Evolutionary conservation across 2,888 invertebrate genomes (phyloP), one percentile per base, ranked within the genome.

Genomic region (Metalampra italica): DNA sequence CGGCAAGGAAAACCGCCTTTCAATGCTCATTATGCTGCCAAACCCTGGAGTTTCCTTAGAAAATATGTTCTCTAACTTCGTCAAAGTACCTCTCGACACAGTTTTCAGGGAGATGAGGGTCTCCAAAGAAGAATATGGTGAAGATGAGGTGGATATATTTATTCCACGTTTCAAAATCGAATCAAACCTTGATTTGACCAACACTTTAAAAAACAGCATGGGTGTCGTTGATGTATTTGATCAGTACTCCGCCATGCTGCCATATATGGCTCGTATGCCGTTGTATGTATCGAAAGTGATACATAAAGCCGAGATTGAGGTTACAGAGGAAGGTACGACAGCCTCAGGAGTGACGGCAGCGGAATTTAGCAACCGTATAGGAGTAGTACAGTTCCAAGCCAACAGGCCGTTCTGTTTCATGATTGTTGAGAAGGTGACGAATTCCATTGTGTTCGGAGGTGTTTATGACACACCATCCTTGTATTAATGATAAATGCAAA

Each of bases 221-320:
- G 74, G 72, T 37, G 74, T 94, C n/a, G 58, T 57, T 3, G 92
- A 93, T 56, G 62, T 94, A 3, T 94, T 95, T 71, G 87, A 92
- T 59, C 60, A 75, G 0, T 46, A 29, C 0, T 57, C 41, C 12
- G 77, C 85, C 1, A 59, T 60, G 8, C 58, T 88, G 39, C 80
- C 90, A 0, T 71, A 79, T 9, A 90, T 94, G 60, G 84, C 90
- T 7, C 71, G 81, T 0, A 77, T 82, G 8, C 82, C 90, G 3
- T 65, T 92, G 49, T 90, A 81, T 69, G 86, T 94, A 0, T 90
- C 92, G 0, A 85, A 90, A 48, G 75, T 93, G 0, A 80, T 94
- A 3, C 95, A 95, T 65, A 93, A 93, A 66, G 93, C 94, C 1
- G 91, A 91, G 60, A 93, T 95, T 56, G 93, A 94, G 61, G 94